Evolutionary conservation across 2,888 invertebrate species (phyloP).

Genomic region (Agonopterix arenella): DNA sequence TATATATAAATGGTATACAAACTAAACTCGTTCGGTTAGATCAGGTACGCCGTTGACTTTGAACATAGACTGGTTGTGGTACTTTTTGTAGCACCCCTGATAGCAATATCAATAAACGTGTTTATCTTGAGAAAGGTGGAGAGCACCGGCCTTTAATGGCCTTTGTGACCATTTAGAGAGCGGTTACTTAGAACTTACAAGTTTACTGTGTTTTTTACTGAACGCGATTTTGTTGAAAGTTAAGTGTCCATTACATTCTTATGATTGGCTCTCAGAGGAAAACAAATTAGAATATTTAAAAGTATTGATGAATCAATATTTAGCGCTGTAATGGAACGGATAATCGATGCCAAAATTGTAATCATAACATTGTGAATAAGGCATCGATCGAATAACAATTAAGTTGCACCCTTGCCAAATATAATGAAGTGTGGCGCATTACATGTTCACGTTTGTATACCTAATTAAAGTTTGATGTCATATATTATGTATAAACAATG

Average conservation of each 20-base stretch:
- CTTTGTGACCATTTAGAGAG: slow-evolving; percentile 30
- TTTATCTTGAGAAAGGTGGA: slow-evolving; percentile 46
- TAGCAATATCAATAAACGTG: slow-evolving; percentile 54
- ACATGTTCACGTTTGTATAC: too few species aligned
- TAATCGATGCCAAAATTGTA: slow-evolving; percentile 29
- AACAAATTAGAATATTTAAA: slow-evolving; percentile 4
- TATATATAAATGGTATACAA: slow-evolving; percentile 33
- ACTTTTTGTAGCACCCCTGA: slow-evolving; percentile 36
- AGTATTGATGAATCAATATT: slow-evolving; percentile 4
- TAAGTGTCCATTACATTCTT: too few species aligned
- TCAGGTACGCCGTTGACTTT: slow-evolving; percentile 43
- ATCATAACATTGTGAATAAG: slow-evolving; percentile 33
- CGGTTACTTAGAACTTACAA: slow-evolving; percentile 10
- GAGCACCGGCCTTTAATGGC: slow-evolving; percentile 39
- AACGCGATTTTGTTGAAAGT: too few species aligned
- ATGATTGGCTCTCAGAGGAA: not conserved
- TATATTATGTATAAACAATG: too few species aligned
- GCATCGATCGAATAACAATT: slow-evolving; percentile 15
- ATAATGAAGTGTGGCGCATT: not conserved
- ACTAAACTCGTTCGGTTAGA: slow-evolving; percentile 48
- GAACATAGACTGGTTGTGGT: slow-evolving; percentile 43
- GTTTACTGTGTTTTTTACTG: slow-evolving; percentile 1
- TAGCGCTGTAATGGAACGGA: slow-evolving; percentile 1
- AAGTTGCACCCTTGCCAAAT: slow-evolving; percentile 2
- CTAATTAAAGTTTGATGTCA: too few species aligned